These are phyloP conservation scores for Trissoscelio sp. DNA, from an alignment of 2,888 invertebrate genomes.

Conservation along the genomic window DNA sequence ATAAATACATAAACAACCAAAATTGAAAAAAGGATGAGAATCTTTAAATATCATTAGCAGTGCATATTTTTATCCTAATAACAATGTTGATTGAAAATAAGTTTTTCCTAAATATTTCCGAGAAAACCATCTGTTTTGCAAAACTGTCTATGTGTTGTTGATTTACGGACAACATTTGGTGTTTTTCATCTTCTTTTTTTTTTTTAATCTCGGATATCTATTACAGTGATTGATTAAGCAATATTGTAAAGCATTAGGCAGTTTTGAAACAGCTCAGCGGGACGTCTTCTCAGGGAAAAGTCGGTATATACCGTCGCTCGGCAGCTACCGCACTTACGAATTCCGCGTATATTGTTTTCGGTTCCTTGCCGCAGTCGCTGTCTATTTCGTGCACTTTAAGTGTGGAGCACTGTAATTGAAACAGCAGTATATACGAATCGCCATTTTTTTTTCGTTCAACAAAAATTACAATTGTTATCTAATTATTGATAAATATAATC, in stretches of 20 bases:
- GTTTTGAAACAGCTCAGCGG: slow-evolving; percentile 56
- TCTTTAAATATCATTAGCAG: too few species aligned
- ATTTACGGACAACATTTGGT: neutral
- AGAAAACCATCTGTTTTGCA: too few species aligned
- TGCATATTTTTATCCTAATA: too few species aligned
- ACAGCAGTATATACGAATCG: too few species aligned
- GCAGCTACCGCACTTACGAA: slow-evolving; percentile 38
- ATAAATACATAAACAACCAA: too few species aligned
- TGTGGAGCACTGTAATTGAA: too few species aligned
- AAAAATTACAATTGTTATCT: too few species aligned
- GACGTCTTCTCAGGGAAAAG: slow-evolving; percentile 31
- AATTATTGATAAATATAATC: too few species aligned
- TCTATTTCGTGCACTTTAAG: neutral
- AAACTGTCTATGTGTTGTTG: neutral
- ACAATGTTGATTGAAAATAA: too few species aligned
- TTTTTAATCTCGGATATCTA: slow-evolving; percentile 31
- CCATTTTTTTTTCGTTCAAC: too few species aligned
- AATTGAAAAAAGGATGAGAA: too few species aligned
- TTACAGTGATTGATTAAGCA: slow-evolving; percentile 47
- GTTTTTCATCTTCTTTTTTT: slow-evolving; percentile 4
- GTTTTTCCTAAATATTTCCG: too few species aligned
- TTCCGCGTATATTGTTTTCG: slow-evolving; percentile 33
- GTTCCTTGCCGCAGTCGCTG: slow-evolving; percentile 15
- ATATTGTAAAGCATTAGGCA: slow-evolving; percentile 46
- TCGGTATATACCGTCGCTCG: neutral